phyloP scores from a whole-genome alignment of 2,113 vertebrate genomes.

The Triplophysa siluroides region DNA sequence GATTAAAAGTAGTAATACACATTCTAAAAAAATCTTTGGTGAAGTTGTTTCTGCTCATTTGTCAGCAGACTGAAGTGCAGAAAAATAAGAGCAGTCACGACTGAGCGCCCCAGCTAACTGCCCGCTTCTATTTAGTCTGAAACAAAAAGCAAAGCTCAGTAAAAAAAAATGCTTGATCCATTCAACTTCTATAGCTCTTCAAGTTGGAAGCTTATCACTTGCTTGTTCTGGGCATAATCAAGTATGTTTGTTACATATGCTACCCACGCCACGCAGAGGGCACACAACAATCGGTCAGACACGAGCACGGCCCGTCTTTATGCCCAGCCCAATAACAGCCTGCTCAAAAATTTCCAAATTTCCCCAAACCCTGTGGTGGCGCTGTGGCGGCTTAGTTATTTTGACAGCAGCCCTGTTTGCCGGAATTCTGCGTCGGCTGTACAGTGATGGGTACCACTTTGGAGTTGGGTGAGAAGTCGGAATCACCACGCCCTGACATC shows the following conservation, averaged over 20 bases:
- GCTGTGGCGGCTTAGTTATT: slow-evolving; percentile 74
- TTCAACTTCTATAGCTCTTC: slow-evolving; percentile 50
- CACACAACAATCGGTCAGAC: slow-evolving; percentile 23
- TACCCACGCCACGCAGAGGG: slow-evolving; percentile 32
- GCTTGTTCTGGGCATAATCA: slow-evolving; percentile 38
- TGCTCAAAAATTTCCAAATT: slow-evolving; percentile 46
- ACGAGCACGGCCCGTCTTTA: background rate
- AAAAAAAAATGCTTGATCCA: slow-evolving; percentile 8
- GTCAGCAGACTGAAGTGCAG: slow-evolving; percentile 19
- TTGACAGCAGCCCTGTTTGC: slow-evolving; percentile 82
- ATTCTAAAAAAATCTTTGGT: slow-evolving; percentile 2
- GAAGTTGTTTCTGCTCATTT: slow-evolving; percentile 1
- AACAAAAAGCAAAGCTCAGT: slow-evolving; percentile 54
- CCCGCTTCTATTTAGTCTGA: slow-evolving; percentile 39
- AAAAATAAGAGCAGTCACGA: slow-evolving; percentile 15
- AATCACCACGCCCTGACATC: slow-evolving; percentile 75
- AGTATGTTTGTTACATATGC: slow-evolving; percentile 49
- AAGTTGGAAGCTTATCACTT: slow-evolving; percentile 51
- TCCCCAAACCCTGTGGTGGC: slow-evolving; percentile 54
- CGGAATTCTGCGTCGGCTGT: slow-evolving; percentile 81
- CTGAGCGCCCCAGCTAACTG: slow-evolving; percentile 12
- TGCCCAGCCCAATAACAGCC: slow-evolving; percentile 5
- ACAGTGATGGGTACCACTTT: slow-evolving; percentile 85
- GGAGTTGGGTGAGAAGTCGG: slow-evolving; percentile 77
- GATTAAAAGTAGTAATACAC: slow-evolving; percentile 1